phyloP scores from a whole-genome alignment of 2,797 vertebrate genomes.

The Alca torda region DNA sequence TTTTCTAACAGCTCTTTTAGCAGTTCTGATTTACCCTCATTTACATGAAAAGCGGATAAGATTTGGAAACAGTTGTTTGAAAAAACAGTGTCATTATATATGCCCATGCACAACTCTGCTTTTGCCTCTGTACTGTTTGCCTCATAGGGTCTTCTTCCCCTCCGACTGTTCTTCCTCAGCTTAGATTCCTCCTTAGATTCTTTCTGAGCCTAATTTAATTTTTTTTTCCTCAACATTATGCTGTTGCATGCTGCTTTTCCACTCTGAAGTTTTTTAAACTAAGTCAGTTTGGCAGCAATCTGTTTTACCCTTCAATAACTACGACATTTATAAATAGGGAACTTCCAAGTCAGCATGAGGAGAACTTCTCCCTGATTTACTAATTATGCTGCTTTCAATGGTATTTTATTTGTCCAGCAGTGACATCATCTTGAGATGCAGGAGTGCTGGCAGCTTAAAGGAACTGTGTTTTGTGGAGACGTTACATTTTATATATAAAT shows the following conservation, averaged over 20 bases:
- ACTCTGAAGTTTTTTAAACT: not conserved
- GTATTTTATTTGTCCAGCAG: not conserved
- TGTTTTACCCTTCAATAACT: not conserved
- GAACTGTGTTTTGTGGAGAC: not conserved
- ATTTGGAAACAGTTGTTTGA: not conserved
- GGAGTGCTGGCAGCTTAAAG: not conserved
- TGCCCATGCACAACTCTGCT: not conserved
- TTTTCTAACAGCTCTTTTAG: not conserved
- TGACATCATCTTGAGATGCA: not conserved
- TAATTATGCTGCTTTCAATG: not conserved
- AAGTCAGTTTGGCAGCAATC: not conserved
- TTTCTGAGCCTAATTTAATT: not conserved
- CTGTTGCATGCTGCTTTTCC: not conserved
- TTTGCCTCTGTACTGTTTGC: not conserved
- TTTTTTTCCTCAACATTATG: not conserved
- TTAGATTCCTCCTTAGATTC: not conserved
- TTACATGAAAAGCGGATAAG: not conserved
- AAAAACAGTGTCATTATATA: not conserved
- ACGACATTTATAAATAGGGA: not conserved
- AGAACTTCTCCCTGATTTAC: not conserved
- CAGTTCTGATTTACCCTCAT: not conserved
- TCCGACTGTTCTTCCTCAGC: not conserved
- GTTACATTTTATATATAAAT: conserved; percentile 9
- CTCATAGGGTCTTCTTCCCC: not conserved
- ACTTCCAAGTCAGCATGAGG: not conserved